Evolutionary conservation across 2,888 invertebrate genomes (phyloP).

Genomic region (Polyommatus iphigenia): DNA sequence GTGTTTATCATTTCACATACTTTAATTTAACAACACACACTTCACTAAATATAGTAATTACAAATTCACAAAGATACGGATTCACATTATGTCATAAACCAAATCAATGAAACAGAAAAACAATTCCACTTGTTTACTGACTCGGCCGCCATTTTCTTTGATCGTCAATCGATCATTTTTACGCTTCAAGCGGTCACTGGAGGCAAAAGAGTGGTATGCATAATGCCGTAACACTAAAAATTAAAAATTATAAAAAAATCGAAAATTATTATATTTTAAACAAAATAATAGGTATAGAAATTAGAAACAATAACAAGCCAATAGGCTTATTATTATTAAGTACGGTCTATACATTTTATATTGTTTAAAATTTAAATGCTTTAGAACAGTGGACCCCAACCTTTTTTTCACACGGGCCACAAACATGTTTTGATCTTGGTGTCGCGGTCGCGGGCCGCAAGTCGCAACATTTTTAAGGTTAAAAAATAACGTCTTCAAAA

Average conservation of each 20-base stretch:
- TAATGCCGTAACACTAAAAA: conserved; percentile 1
- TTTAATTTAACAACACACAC: conserved; percentile 50
- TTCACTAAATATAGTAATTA: conserved; percentile 50
- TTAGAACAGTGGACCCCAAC: too few species aligned
- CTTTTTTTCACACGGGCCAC: too few species aligned
- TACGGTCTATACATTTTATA: too few species aligned
- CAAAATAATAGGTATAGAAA: too few species aligned
- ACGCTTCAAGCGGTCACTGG: not conserved
- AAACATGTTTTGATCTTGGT: too few species aligned
- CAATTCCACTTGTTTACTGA: conserved; percentile 61
- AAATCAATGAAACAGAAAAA: conserved; percentile 50
- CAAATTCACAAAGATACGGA: conserved; percentile 51
- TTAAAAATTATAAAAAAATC: not conserved
- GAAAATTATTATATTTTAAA: not conserved
- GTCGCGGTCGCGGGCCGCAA: too few species aligned
- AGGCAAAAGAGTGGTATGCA: not conserved
- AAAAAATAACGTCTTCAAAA: too few species aligned
- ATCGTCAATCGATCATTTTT: conserved; percentile 36
- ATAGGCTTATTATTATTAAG: too few species aligned
- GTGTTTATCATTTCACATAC: conserved; percentile 68
- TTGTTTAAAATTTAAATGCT: too few species aligned
- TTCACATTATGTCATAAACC: conserved; percentile 58
- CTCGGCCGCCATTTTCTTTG: conserved; percentile 69
- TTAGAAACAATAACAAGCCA: too few species aligned
- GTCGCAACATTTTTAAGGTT: too few species aligned